Percentiles rank a stretch among this genome's conserved stretches.
Evolutionary conservation across 2,888 invertebrate genomes (phyloP).

Genomic region (Noctua janthe): DNA sequence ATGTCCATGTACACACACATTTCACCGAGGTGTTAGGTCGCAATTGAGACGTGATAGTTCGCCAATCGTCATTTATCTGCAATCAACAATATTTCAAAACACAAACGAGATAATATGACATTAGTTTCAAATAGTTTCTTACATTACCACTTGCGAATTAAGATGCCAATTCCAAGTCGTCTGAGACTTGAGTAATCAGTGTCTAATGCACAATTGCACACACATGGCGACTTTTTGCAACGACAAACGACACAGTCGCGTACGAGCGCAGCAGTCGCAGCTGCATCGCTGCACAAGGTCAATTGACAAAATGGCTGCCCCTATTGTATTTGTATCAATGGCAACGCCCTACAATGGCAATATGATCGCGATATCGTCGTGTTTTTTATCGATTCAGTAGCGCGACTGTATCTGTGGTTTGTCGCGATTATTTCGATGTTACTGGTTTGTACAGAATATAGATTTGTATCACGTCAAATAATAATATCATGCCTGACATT

Average conservation of each 20-base stretch:
- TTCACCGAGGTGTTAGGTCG: conserved; percentile 29
- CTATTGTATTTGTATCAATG: conserved; percentile 59
- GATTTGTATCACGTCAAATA: conserved; percentile 5
- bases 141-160: conserved; percentile 32
- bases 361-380: conserved; percentile 49
- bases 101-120: conserved; percentile 38
- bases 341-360: conserved; percentile 48
- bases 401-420: conserved; percentile 35
- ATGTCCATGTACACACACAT: conserved; percentile 7
- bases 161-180: conserved; percentile 27
- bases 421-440: conserved; percentile 25
- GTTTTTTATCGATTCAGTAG: conserved; percentile 55
- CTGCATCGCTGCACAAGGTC: conserved; percentile 61
- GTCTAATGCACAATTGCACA: conserved; percentile 17
- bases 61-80: conserved; percentile 18
- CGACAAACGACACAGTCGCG: conserved; percentile 44
- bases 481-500: background rate
- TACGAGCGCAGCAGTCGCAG: conserved; percentile 35
- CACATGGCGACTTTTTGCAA: conserved; percentile 48
- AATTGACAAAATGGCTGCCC: conserved; percentile 61
- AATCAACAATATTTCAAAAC: conserved; percentile 36
- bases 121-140: conserved; percentile 38
- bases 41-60: conserved; percentile 36
- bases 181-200: conserved; percentile 46
- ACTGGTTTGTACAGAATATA: background rate